Conservation (phyloP, 2,888 invertebrate species). For the Apamea crenata region DNA sequence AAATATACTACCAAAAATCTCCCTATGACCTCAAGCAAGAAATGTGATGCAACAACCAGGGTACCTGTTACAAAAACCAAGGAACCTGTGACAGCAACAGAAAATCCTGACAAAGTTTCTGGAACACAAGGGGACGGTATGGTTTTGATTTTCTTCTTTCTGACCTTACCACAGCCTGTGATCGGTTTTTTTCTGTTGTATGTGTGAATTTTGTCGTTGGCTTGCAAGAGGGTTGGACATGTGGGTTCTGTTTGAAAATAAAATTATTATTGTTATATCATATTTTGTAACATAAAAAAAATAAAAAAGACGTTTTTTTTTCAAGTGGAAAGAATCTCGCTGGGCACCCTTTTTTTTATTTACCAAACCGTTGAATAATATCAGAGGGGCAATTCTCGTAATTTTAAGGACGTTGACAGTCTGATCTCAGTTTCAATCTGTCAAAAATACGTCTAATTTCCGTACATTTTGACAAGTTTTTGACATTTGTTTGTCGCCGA, state of each 20-base stretch:
- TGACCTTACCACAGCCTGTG: not conserved
- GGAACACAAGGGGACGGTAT: conserved; percentile 7
- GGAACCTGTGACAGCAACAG: not conserved
- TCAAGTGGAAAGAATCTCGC: not conserved
- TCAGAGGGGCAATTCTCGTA: too few relatives aligned
- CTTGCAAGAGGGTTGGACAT: not conserved
- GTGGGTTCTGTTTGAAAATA: not conserved
- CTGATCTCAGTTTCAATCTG: too few relatives aligned
- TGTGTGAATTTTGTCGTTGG: not conserved
- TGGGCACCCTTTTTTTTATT: conserved; percentile 18
- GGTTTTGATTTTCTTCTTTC: conserved; percentile 14
- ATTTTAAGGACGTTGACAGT: too few relatives aligned
- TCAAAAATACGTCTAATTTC: too few relatives aligned
- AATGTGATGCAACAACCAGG: not conserved
- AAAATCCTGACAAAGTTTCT: not conserved
- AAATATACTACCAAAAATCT: not conserved
- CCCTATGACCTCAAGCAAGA: not conserved
- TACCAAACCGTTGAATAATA: not conserved
- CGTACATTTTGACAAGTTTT: too few relatives aligned
- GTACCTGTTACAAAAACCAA: not conserved
- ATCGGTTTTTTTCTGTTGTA: too few relatives aligned
- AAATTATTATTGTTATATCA: not conserved
- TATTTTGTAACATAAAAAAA: not conserved
- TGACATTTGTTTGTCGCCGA: too few relatives aligned
- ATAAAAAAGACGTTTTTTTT: not conserved